Evolutionary conservation across 2,113 vertebrate species (phyloP).

Genomic region (Gymnorhina tibicen): DNA sequence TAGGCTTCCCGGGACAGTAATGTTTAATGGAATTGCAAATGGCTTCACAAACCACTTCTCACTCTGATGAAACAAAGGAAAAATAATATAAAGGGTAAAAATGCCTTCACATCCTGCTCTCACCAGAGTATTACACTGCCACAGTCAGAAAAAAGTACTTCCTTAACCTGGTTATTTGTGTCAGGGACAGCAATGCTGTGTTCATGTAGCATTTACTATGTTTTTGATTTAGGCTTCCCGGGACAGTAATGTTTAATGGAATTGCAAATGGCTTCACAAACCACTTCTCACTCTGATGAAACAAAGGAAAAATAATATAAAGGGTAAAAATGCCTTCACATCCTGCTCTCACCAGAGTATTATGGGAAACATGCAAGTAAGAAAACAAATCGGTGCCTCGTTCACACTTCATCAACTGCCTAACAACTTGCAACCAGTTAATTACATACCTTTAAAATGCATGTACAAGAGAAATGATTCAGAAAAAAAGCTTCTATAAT

Average conservation of each 20-base stretch:
- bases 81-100: slow-evolving; percentile 42
- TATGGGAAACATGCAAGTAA: slow-evolving; percentile 67
- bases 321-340: background rate
- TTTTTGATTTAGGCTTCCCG: slow-evolving; percentile 43
- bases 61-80: slow-evolving; percentile 52
- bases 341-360: slow-evolving; percentile 40
- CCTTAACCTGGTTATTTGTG: background rate
- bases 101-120: background rate
- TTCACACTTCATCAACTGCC: slow-evolving; percentile 72
- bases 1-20: slow-evolving; percentile 6
- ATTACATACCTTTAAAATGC: slow-evolving; percentile 69
- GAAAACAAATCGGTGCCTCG: slow-evolving; percentile 68
- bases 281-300: slow-evolving; percentile 56
- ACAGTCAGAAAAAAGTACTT: background rate
- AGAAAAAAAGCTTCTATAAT: slow-evolving; percentile 42
- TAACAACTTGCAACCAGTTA: slow-evolving; percentile 72
- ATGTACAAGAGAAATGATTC: slow-evolving; percentile 49
- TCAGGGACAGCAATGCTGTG: background rate
- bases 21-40: slow-evolving; percentile 66
- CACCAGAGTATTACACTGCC: slow-evolving; percentile 29
- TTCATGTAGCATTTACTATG: background rate
- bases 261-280: slow-evolving; percentile 68
- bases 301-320: slow-evolving; percentile 52
- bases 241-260: slow-evolving; percentile 43
- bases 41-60: slow-evolving; percentile 62